Base-by-base conservation (phyloP, 2,888 invertebrate species). In the Cryptosula pallasiana region DNA sequence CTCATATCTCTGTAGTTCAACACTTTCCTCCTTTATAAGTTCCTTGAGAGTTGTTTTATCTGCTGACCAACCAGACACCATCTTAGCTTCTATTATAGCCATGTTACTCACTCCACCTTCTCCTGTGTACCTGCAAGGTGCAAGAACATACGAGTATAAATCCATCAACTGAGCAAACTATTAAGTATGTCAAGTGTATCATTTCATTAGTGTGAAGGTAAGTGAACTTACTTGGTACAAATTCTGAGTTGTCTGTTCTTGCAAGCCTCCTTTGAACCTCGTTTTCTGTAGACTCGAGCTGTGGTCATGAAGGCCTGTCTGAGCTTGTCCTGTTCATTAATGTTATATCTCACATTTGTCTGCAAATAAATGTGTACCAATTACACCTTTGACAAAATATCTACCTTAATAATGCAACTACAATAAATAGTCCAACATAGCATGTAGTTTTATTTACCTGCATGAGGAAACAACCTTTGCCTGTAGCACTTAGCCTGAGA, bases 11-110 rank as follows among this genome's bases (percentile, higher is more conserved):
- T 75, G 77, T 29, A 78, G 35, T 20, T 72, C 73, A 70, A 29
- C 32, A n/a, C 23, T 32, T 36, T 70, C 55, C 3, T 70, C 55
- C 23, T 36, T 54, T 2, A 70, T 23, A 74, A 82, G 81, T 75
- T 76, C 75, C 71, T 76, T 75, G 90, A 91, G 78, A 90, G 85
- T 80, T 90, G 76, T 89, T 86, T 82, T 79, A 78, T 94, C 93
- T 0, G 92, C 91, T 0, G 91, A 89, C 82, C 91, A 96, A n/a
- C 96, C 95, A 0, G 94, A 94, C 0, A 95, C 94, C 73, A 96
- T 87, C 74, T 90, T 90, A 0, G 95, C 91, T 80, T 94, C 94
- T 88, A 95, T 91, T 0, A 95, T 91, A 20, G 93, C 92, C 90
- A 95, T 91, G 76, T 95, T 95, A 74, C 92, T 92, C 76, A 89